These are phyloP conservation scores for Yoshiicerus persimilis DNA, from an alignment of 1,140 invertebrate genomes.

Conservation along the genomic window DNA sequence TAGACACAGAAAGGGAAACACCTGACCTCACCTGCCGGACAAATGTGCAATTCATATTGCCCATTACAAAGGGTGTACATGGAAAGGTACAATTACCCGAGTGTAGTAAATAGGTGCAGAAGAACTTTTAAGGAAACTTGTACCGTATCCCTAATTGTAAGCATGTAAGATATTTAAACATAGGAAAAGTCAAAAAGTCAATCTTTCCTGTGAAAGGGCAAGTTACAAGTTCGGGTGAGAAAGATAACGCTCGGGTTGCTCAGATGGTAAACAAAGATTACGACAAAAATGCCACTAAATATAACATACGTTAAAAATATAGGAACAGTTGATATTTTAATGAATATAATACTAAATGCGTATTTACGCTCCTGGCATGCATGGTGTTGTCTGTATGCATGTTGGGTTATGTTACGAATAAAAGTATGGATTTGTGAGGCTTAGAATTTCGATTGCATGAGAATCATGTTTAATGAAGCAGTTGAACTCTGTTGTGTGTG, in stretches of 20 bases:
- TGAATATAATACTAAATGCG: background rate
- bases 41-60: conserved; percentile 3
- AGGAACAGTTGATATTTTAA: background rate
- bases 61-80: background rate
- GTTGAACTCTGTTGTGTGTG: background rate
- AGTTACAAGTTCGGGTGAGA: background rate
- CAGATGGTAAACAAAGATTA: background rate
- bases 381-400: background rate
- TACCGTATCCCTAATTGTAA: background rate
- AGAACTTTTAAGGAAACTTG: background rate
- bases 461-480: background rate
- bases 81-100: background rate
- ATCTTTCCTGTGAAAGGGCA: background rate
- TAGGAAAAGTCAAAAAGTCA: background rate
- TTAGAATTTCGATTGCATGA: too few relatives aligned
- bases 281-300: background rate
- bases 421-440: too few relatives aligned
- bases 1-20: background rate
- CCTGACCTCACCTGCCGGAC: conserved; percentile 32
- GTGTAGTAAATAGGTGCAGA: background rate
- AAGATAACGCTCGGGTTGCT: too few relatives aligned
- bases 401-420: background rate
- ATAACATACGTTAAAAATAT: background rate
- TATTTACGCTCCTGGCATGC: background rate
- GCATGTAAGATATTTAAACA: background rate